phyloP scores from a whole-genome alignment of 2,797 vertebrate genomes.

The Sitta carolinensis region DNA sequence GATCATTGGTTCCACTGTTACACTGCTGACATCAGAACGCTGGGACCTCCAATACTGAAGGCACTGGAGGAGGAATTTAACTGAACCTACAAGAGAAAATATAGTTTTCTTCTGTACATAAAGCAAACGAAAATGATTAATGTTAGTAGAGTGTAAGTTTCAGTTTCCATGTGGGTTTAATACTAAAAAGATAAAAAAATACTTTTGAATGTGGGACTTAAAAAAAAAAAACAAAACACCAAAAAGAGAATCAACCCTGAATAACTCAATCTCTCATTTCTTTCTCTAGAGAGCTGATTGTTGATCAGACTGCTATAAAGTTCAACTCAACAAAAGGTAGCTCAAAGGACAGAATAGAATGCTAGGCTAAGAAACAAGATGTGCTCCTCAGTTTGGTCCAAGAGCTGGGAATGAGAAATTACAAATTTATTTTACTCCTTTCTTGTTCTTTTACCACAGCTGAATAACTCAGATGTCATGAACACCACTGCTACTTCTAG shows the following conservation, averaged over 20 bases:
- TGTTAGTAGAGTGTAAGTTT: neutral
- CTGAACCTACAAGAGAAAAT: neutral
- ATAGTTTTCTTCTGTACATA: neutral
- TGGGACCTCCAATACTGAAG: neutral
- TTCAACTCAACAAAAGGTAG: neutral
- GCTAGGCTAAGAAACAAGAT: neutral
- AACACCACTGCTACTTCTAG: neutral
- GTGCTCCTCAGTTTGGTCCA: neutral
- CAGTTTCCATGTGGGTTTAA: neutral
- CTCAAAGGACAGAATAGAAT: neutral
- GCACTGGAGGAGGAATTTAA: neutral
- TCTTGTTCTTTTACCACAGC: neutral
- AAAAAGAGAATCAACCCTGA: neutral
- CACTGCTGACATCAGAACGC: neutral
- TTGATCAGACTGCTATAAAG: neutral
- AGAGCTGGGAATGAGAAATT: neutral
- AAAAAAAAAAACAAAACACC: neutral
- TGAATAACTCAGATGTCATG: neutral
- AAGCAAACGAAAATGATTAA: neutral
- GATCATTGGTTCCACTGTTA: neutral
- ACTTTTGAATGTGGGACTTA: neutral
- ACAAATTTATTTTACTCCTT: neutral
- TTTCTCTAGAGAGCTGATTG: neutral
- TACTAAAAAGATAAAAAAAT: neutral
- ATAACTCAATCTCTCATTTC: neutral